Evolutionary conservation across 2,797 vertebrate genomes (phyloP).

Genomic region (Emydoidea blandingii): DNA sequence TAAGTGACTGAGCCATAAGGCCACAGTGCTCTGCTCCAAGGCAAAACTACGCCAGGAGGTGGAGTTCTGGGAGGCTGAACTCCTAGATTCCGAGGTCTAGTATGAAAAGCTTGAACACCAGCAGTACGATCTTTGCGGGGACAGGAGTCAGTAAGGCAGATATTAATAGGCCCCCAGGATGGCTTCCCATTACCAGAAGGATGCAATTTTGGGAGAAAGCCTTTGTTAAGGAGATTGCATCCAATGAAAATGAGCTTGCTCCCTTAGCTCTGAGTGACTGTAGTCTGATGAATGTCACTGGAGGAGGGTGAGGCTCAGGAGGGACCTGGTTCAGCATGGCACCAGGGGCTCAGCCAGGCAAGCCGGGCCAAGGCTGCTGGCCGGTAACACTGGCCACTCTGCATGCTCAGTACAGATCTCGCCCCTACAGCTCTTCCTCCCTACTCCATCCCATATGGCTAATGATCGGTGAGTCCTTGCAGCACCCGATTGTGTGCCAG

Average conservation of each 20-base stretch:
- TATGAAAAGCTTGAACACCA: not conserved
- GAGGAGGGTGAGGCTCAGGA: not conserved
- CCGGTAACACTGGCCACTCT: not conserved
- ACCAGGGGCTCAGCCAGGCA: not conserved
- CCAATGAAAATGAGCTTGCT: not conserved
- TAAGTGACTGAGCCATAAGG: not conserved
- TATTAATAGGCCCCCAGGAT: not conserved
- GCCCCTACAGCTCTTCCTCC: not conserved
- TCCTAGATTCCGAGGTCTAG: no score
- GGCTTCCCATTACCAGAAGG: not conserved
- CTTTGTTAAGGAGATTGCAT: not conserved
- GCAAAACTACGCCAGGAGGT: no score
- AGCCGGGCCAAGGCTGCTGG: not conserved
- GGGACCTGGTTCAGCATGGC: not conserved
- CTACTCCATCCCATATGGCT: not conserved
- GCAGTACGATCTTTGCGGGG: not conserved
- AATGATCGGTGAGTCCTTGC: not conserved
- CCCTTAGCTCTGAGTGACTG: not conserved
- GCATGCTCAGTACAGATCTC: not conserved
- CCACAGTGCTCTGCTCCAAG: no score
- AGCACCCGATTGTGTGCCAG: no score
- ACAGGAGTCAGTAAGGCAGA: not conserved
- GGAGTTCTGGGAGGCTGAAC: no score
- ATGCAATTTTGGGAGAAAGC: not conserved
- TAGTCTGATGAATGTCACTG: not conserved